Conservation (phyloP, 2,797 vertebrate species). For the Enteromius viviparus region DNA sequence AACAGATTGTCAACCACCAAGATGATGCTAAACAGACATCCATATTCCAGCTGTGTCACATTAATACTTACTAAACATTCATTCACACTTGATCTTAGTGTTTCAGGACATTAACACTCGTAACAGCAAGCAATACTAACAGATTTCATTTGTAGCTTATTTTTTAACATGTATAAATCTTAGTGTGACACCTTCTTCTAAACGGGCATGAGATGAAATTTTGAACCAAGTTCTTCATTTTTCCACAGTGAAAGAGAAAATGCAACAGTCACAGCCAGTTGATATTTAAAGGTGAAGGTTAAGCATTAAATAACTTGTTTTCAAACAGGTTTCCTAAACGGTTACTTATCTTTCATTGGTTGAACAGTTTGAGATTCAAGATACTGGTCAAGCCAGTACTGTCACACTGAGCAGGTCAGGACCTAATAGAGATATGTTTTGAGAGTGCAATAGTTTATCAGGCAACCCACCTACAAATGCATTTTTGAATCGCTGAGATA, state of each 20-base stretch:
- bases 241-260: conserved; percentile 5
- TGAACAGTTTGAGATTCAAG: background rate
- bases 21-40: conserved; percentile 15
- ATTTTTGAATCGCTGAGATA: background rate
- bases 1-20: conserved; percentile 27
- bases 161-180: background rate
- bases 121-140: conserved; percentile 16
- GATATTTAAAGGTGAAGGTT: background rate
- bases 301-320: background rate
- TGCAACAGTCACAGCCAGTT: background rate
- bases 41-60: conserved; percentile 9
- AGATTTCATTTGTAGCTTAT: conserved; percentile 41
- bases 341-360: conserved; percentile 15
- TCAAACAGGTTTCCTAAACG: background rate
- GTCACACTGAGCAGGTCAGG: background rate
- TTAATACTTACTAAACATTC: conserved; percentile 6
- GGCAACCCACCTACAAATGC: background rate
- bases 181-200: background rate
- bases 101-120: background rate
- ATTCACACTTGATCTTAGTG: conserved; percentile 1
- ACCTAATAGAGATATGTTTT: background rate
- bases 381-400: background rate
- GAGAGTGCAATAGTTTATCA: background rate
- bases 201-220: background rate
- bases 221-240: background rate